Conservation (phyloP, 1,140 invertebrate genomes). For the Rhagoletis zephyria region DNA sequence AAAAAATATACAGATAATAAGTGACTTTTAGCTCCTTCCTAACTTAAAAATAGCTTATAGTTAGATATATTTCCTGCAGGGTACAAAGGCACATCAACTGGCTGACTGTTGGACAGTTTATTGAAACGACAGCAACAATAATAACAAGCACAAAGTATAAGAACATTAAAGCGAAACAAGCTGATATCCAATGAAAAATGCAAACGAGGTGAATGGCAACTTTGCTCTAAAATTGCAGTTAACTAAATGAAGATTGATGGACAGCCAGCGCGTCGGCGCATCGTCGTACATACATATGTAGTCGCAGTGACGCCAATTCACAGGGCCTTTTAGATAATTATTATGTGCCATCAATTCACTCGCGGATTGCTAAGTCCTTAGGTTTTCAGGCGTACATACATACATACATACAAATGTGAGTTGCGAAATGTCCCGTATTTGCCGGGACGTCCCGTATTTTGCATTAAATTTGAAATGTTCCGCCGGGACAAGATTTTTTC, state of each 20-base stretch:
- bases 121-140: not conserved
- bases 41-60: no score
- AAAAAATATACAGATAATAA: no score
- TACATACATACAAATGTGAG: no score
- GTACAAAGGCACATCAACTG: not conserved
- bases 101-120: not conserved
- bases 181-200: not conserved
- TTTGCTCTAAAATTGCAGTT: not conserved
- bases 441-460: no score
- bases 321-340: not conserved
- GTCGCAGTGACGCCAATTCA: not conserved
- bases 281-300: not conserved
- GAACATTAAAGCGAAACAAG: not conserved
- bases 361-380: not conserved
- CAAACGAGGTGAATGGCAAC: conserved; percentile 27
- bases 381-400: not conserved
- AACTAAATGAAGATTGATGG: conserved; percentile 37
- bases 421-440: no score
- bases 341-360: conserved; percentile 8
- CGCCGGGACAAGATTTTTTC: no score
- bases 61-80: no score
- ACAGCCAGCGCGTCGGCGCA: not conserved
- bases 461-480: no score
- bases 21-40: no score
- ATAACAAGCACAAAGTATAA: not conserved